phyloP scores from a whole-genome alignment of 2,113 vertebrate genomes.

The Monarcha castaneiventris region DNA sequence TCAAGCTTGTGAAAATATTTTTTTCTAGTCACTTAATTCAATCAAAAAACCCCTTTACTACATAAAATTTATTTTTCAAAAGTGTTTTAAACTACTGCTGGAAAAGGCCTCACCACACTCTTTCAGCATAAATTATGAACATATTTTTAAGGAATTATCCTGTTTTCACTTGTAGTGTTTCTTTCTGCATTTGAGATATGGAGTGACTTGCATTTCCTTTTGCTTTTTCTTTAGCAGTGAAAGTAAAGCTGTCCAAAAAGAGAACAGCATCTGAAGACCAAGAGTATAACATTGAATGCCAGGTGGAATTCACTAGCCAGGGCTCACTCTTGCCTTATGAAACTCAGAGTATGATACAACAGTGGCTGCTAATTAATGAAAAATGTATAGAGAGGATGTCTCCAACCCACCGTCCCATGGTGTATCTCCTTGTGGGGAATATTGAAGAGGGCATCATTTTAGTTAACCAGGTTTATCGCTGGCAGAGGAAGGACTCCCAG shows the following conservation, averaged over 20 bases:
- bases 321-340: slow-evolving; percentile 82
- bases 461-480: slow-evolving; percentile 79
- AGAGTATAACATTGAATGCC: slow-evolving; percentile 80
- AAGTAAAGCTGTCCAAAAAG: slow-evolving; percentile 79
- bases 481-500: slow-evolving; percentile 82
- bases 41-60: neutral
- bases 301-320: slow-evolving; percentile 81
- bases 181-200: neutral
- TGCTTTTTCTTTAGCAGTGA: slow-evolving; percentile 74
- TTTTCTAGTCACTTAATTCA: neutral
- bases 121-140: neutral
- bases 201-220: neutral
- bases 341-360: slow-evolving; percentile 79
- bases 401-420: slow-evolving; percentile 70
- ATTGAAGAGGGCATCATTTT: slow-evolving; percentile 71
- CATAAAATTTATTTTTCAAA: neutral
- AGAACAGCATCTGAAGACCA: slow-evolving; percentile 64
- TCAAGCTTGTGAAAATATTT: neutral
- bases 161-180: neutral
- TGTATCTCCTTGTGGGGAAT: slow-evolving; percentile 81
- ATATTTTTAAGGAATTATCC: neutral
- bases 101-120: neutral
- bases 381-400: slow-evolving; percentile 74
- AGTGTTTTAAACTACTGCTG: neutral
- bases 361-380: slow-evolving; percentile 87